Evolutionary conservation across 2,888 invertebrate genomes (phyloP).

Genomic region (Eucera pruinosa): DNA sequence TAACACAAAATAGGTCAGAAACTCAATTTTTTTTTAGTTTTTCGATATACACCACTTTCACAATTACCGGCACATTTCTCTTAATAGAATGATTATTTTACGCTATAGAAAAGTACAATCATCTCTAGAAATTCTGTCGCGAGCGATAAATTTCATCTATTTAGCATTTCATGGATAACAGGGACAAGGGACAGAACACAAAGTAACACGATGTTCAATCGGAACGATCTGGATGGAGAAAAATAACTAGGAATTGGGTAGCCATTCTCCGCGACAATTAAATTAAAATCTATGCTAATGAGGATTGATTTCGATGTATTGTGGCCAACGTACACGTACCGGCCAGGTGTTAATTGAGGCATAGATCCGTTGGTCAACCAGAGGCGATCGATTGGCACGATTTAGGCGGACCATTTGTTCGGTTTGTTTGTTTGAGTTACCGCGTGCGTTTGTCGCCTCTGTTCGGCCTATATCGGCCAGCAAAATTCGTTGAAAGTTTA

Average conservation of each 20-base stretch:
- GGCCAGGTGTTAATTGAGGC: conserved; percentile 62
- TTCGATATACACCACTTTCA: too few species aligned
- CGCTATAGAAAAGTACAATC: neutral
- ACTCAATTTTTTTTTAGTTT: too few species aligned
- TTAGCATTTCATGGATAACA: neutral
- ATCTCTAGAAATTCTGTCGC: neutral
- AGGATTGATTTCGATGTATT: conserved; percentile 38
- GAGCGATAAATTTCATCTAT: neutral
- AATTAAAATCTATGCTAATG: conserved; percentile 61
- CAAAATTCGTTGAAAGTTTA: conserved; percentile 20
- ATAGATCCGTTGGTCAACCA: conserved; percentile 61
- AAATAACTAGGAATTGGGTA: conserved; percentile 1
- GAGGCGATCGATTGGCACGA: conserved; percentile 63
- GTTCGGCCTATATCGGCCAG: neutral
- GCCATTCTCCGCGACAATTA: conserved; percentile 23
- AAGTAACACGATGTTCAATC: neutral
- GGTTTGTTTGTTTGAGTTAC: conserved; percentile 61
- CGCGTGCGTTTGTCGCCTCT: conserved; percentile 6
- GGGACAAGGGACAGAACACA: neutral
- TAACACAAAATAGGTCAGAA: too few species aligned
- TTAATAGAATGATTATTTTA: too few species aligned
- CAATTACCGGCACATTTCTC: too few species aligned
- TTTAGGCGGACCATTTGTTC: conserved; percentile 64
- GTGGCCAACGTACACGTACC: conserved; percentile 22
- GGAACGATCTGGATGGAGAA: neutral